Evolutionary conservation across 2,113 vertebrate species (phyloP).

Genomic region (Cyphomyrus plagiostoma): DNA sequence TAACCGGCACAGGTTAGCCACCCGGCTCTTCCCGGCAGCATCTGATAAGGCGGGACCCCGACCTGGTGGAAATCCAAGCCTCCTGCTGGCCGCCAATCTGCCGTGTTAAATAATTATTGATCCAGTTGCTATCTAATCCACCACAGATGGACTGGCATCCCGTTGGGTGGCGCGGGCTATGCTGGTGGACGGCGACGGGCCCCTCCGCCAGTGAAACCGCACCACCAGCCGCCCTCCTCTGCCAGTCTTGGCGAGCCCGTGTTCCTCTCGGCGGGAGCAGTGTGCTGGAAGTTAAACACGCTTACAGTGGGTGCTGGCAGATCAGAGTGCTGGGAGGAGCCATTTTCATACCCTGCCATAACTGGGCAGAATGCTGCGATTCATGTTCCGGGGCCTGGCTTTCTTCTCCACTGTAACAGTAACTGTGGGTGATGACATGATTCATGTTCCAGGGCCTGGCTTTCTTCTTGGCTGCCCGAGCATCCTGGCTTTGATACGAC

Average conservation of each 20-base stretch:
- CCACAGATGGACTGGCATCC: neutral
- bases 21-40: neutral
- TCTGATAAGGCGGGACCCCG: neutral
- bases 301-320: slow-evolving; percentile 15
- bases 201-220: slow-evolving; percentile 27
- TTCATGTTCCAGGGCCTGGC: neutral
- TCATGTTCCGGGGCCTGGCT: neutral
- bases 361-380: slow-evolving; percentile 3
- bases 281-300: slow-evolving; percentile 6
- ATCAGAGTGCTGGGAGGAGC: slow-evolving; percentile 7
- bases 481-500: neutral
- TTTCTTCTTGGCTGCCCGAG: neutral
- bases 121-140: neutral
- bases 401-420: neutral
- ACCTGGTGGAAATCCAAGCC: neutral
- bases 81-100: slow-evolving; percentile 3
- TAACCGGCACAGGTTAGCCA: neutral
- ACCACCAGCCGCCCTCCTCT: slow-evolving; percentile 21
- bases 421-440: neutral
- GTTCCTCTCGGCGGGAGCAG: neutral
- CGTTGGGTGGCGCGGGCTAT: neutral
- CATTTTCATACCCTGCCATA: slow-evolving; percentile 15
- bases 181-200: slow-evolving; percentile 3
- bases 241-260: neutral
- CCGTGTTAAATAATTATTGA: slow-evolving; percentile 14